Evolutionary conservation across 2,797 vertebrate species (phyloP).

Genomic region (Petrocephalus sullivani): DNA sequence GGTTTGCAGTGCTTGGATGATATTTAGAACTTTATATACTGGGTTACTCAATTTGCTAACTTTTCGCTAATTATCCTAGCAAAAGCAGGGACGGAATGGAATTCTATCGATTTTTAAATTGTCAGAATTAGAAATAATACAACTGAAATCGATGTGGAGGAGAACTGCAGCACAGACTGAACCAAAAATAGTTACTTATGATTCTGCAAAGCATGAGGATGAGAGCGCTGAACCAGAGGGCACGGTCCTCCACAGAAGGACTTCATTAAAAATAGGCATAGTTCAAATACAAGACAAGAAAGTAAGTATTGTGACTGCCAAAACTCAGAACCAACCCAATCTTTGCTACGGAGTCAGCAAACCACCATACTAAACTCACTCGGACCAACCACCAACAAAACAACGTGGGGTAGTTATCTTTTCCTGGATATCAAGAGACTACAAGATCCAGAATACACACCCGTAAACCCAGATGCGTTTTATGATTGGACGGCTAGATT

Average conservation of each 20-base stretch:
- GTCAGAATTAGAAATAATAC: not conserved
- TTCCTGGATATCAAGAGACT: not conserved
- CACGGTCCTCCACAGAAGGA: not conserved
- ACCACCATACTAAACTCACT: not conserved
- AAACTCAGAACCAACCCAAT: not conserved
- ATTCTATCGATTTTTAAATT: not conserved
- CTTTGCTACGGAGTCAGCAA: not conserved
- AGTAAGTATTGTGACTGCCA: not conserved
- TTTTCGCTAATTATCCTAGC: not conserved
- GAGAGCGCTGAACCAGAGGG: not conserved
- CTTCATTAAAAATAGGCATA: not conserved
- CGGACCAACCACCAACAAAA: not conserved
- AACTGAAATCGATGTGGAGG: not conserved
- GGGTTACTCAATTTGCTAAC: not conserved
- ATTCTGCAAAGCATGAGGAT: not conserved
- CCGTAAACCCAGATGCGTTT: not conserved
- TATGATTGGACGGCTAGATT: slow-evolving; percentile 1
- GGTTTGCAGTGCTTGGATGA: not conserved
- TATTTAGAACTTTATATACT: not conserved
- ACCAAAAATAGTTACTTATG: not conserved
- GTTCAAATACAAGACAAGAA: not conserved
- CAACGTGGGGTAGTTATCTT: not conserved
- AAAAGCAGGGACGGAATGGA: not conserved
- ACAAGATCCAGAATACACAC: slow-evolving; percentile 2
- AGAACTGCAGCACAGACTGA: not conserved